phyloP scores from a whole-genome alignment of 2,113 vertebrate genomes.

The Gasterosteus nipponicus region DNA sequence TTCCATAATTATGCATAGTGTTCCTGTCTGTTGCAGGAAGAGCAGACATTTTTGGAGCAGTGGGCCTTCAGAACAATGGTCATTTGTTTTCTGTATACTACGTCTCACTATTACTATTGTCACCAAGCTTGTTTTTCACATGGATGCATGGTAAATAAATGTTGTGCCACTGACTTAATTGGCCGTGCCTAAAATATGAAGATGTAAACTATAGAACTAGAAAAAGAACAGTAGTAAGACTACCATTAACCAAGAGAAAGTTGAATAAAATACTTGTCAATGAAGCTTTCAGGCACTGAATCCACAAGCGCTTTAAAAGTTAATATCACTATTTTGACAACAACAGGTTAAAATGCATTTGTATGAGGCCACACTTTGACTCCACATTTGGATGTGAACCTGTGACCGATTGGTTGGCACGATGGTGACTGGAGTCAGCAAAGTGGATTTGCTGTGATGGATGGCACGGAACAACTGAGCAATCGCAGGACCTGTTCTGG shows the following conservation, averaged over 20 bases:
- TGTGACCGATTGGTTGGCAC: slow-evolving; percentile 44
- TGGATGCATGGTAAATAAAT: background rate
- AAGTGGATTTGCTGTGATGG: slow-evolving; percentile 75
- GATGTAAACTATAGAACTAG: background rate
- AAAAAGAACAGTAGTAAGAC: too few relatives aligned
- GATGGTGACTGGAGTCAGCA: slow-evolving; percentile 54
- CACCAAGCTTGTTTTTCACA: background rate
- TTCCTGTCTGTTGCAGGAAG: background rate
- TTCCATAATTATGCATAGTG: background rate
- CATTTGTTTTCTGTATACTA: too few relatives aligned
- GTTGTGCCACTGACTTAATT: background rate
- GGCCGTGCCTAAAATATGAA: background rate
- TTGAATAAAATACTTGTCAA: background rate
- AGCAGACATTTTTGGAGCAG: background rate
- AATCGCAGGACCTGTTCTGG: slow-evolving; percentile 57
- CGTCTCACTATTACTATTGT: background rate
- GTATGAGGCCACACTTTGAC: slow-evolving; percentile 23
- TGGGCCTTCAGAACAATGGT: background rate
- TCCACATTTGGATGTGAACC: slow-evolving; percentile 26
- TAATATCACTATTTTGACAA: slow-evolving; percentile 30
- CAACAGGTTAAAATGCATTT: slow-evolving; percentile 22
- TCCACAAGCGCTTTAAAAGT: background rate
- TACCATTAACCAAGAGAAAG: background rate
- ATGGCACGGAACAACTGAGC: slow-evolving; percentile 61
- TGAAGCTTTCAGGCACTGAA: slow-evolving; percentile 1